Evolutionary conservation across 92 coral and sea anemone species (phyloP).

Genomic region (Phenganax marumi): DNA sequence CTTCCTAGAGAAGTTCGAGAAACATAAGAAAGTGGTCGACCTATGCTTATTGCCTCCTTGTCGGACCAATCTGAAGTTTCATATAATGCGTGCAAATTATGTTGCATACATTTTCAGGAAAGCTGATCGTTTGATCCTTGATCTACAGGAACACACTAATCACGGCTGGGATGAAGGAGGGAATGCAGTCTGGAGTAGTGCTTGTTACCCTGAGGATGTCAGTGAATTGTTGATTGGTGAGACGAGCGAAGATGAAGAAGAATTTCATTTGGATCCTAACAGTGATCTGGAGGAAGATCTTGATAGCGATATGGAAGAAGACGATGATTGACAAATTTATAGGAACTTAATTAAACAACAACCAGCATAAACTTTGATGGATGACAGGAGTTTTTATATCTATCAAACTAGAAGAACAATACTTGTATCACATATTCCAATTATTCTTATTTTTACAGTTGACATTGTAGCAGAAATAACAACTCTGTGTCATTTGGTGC

Average conservation of each 20-base stretch:
- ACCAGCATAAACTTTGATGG: too few species aligned
- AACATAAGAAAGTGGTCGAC: not conserved
- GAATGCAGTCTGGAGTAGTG: not conserved
- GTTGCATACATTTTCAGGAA: not conserved
- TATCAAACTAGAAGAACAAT: not conserved
- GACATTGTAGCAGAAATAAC: too few species aligned
- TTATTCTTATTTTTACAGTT: too few species aligned
- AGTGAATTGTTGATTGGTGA: constrained; percentile 7
- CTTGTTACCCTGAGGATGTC: not conserved
- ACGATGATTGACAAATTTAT: not conserved
- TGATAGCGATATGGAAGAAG: not conserved
- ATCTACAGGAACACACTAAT: not conserved
- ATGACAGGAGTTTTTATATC: not conserved
- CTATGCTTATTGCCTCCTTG: not conserved
- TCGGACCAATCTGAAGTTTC: not conserved
- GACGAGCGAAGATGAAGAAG: not conserved
- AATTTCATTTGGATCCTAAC: not conserved
- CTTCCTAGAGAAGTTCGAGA: too few species aligned
- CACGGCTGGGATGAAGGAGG: not conserved
- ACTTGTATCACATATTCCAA: too few species aligned
- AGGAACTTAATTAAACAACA: not conserved
- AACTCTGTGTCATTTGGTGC: too few species aligned
- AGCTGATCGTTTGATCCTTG: not conserved
- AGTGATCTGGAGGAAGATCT: not conserved
- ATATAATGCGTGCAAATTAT: not conserved